Evolutionary conservation across 2,113 vertebrate species (phyloP).

Genomic region (Oryzias melastigma): DNA sequence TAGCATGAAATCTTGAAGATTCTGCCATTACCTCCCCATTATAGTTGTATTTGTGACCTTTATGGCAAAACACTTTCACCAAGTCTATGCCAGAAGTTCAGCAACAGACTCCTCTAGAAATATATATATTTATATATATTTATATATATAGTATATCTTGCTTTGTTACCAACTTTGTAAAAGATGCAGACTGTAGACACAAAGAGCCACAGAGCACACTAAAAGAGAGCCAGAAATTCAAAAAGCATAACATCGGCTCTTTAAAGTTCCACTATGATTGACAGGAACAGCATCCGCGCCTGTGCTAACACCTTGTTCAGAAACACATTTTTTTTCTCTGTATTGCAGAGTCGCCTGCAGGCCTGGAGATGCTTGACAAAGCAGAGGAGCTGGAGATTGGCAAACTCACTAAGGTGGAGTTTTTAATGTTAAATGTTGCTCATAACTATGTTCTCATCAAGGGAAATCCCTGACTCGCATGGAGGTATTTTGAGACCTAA

Average conservation of each 20-base stretch:
- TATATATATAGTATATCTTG: no score
- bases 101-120: neutral
- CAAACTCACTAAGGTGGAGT: conserved; percentile 84
- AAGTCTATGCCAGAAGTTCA: neutral
- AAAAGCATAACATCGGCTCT: neutral
- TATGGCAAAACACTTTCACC: neutral
- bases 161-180: neutral
- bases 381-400: conserved; percentile 85
- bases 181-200: neutral
- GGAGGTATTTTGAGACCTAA: conserved; percentile 40
- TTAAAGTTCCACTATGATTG: neutral
- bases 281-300: neutral
- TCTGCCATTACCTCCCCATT: no score
- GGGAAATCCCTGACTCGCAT: conserved; percentile 42
- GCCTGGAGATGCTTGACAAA: conserved; percentile 81
- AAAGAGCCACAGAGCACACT: neutral
- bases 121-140: neutral
- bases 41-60: no score
- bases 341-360: conserved; percentile 83
- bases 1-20: no score
- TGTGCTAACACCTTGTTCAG: neutral
- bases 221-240: neutral
- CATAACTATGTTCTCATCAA: conserved; percentile 44
- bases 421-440: conserved; percentile 49
- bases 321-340: conserved; percentile 31